A percentile compares a stretch with the other conserved stretches of the same genome.
phyloP scores from a whole-genome alignment of 1,140 invertebrate genomes.

The Drosophila ironensis region DNA sequence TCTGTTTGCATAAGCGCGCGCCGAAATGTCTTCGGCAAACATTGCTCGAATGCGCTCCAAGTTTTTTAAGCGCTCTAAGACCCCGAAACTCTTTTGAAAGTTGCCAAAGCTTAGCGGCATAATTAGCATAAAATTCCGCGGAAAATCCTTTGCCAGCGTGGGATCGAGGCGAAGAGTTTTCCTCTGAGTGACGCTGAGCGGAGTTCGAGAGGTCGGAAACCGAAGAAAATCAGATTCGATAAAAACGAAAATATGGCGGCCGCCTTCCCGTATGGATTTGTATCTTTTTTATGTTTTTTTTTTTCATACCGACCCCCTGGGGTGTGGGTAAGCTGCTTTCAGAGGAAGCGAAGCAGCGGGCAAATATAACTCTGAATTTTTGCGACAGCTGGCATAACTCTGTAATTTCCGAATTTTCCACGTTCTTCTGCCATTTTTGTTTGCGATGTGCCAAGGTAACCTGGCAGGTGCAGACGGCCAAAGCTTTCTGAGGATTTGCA shows the following conservation, averaged over 20 bases:
- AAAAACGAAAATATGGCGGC: slow-evolving; percentile 23
- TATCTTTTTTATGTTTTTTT: slow-evolving; percentile 8
- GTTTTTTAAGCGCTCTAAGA: slow-evolving; percentile 45
- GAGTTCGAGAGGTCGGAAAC: slow-evolving; percentile 11
- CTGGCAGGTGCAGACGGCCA: slow-evolving; percentile 65
- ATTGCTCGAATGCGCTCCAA: slow-evolving; percentile 34
- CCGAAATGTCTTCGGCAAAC: slow-evolving; percentile 43
- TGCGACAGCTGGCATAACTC: slow-evolving; percentile 71
- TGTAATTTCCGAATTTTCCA: slow-evolving; percentile 67
- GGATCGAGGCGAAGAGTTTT: neutral
- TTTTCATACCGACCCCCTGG: neutral
- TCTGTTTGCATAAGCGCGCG: slow-evolving; percentile 47
- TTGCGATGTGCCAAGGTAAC: slow-evolving; percentile 17
- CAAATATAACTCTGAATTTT: slow-evolving; percentile 32
- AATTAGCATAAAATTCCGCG: slow-evolving; percentile 71
- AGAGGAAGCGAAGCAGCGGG: neutral
- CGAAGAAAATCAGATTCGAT: slow-evolving; percentile 39
- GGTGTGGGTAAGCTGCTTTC: slow-evolving; percentile 24
- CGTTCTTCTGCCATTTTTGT: slow-evolving; percentile 33
- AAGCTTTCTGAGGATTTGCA: slow-evolving; percentile 64
- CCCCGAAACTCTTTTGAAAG: slow-evolving; percentile 64
- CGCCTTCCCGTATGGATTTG: slow-evolving; percentile 22
- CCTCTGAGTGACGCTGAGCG: neutral
- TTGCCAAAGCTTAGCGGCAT: slow-evolving; percentile 62
- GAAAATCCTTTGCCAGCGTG: slow-evolving; percentile 48